Conservation (phyloP, 2,113 vertebrate genomes). For the Pluvialis apricaria region DNA sequence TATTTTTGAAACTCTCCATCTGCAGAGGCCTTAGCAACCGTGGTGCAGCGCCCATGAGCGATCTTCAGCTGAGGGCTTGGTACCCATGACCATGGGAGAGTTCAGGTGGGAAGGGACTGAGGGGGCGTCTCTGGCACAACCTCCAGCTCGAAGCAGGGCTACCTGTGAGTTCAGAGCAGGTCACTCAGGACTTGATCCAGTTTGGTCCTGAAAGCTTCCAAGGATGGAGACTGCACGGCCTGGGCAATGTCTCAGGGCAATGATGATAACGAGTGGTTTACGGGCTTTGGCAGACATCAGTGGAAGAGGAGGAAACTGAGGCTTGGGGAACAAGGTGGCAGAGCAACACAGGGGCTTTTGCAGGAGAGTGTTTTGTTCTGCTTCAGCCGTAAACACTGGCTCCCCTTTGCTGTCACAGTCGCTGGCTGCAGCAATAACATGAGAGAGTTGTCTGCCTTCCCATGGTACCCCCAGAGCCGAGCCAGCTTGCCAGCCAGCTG, state of each 20-base stretch:
- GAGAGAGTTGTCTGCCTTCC: not conserved
- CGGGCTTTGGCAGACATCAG: not conserved
- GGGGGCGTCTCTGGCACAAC: not conserved
- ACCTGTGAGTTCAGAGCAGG: not conserved
- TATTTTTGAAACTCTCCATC: not conserved
- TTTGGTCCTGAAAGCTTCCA: not conserved
- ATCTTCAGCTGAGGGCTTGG: not conserved
- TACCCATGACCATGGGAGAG: accelerated
- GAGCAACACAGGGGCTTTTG: not conserved
- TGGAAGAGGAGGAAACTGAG: not conserved
- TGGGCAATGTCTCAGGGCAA: not conserved
- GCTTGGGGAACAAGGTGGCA: not conserved
- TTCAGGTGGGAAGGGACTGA: not conserved
- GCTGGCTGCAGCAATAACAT: not conserved
- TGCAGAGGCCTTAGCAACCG: not conserved
- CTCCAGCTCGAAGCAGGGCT: not conserved
- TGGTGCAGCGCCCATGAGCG: not conserved
- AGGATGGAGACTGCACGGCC: not conserved
- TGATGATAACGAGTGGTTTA: not conserved
- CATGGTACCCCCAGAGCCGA: not conserved
- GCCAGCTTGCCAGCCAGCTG: not conserved
- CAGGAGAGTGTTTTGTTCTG: not conserved
- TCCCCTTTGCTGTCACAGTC: not conserved
- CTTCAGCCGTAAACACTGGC: no score
- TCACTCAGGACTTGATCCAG: not conserved